These are phyloP conservation scores for Oryzias sinensis DNA, from an alignment of 2,797 vertebrate genomes.

Conservation along the genomic window DNA sequence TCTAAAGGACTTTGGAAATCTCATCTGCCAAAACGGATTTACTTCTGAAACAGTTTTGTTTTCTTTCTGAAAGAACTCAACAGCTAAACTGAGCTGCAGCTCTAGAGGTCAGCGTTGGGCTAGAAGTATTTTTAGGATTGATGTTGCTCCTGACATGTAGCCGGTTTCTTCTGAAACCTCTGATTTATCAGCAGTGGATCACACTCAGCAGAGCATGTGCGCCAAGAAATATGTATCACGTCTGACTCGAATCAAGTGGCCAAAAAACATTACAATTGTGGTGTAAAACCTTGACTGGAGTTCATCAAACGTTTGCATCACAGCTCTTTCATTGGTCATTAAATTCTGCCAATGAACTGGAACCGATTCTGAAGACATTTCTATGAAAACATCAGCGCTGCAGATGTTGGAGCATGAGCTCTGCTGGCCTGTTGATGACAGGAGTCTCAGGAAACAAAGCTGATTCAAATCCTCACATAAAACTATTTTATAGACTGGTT, in stretches of 20 bases:
- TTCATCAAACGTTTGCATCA: constrained; percentile 17
- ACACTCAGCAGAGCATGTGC: constrained; percentile 19
- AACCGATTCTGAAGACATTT: constrained; percentile 23
- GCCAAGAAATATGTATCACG: constrained; percentile 43
- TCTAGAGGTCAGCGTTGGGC: constrained; percentile 28
- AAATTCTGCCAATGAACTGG: constrained; percentile 26
- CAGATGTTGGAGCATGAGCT: constrained; percentile 14
- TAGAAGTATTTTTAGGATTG: constrained; percentile 24
- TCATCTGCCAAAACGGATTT: constrained; percentile 52
- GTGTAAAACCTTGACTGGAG: constrained; percentile 18
- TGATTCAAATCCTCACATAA: constrained; percentile 12
- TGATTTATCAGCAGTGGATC: constrained; percentile 41
- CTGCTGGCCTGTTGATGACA: constrained; percentile 1
- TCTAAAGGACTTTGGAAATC: constrained; percentile 58
- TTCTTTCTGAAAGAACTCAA: constrained; percentile 20
- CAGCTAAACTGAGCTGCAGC: constrained; percentile 30
- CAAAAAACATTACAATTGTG: constrained; percentile 21
- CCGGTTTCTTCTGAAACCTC: constrained; percentile 13
- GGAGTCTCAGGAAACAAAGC: constrained; percentile 6
- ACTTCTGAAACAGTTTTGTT: constrained; percentile 27
- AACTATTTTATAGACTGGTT: neutral
- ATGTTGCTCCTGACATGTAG: constrained; percentile 26
- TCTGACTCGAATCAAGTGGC: constrained; percentile 9
- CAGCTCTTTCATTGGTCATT: constrained; percentile 9
- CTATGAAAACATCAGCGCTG: constrained; percentile 8